Conservation (phyloP, 2,888 invertebrate species). For the Deilephila porcellus region DNA sequence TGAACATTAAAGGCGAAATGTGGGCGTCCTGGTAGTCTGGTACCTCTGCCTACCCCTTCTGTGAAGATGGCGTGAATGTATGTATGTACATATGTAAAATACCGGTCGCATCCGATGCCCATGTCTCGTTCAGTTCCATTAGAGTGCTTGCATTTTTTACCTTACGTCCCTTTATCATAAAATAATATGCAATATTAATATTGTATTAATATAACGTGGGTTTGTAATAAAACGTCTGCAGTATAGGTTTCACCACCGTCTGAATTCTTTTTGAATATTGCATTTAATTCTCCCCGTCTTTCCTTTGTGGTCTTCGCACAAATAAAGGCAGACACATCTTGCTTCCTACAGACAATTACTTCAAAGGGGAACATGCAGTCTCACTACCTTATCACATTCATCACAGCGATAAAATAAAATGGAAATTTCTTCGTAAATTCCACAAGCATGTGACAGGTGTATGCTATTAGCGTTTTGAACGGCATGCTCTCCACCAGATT, state of each 20-base stretch:
- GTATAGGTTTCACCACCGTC: neutral
- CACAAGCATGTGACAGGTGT: conserved; percentile 39
- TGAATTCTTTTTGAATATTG: conserved; percentile 5
- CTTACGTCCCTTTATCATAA: no score
- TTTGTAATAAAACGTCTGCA: neutral
- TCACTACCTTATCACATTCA: conserved; percentile 24
- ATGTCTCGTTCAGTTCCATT: no score
- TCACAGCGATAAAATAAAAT: conserved; percentile 32
- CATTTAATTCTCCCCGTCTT: neutral
- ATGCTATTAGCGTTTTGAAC: conserved; percentile 40
- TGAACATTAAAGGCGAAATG: no score
- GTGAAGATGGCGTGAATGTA: no score
- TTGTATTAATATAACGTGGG: no score
- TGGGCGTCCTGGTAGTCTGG: no score
- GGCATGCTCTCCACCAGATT: conserved; percentile 38
- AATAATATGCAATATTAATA: no score
- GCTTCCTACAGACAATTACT: conserved; percentile 12
- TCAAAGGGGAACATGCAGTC: conserved; percentile 11
- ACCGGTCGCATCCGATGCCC: no score
- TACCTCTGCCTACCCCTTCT: no score
- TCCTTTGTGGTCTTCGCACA: conserved; percentile 7
- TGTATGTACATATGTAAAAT: no score
- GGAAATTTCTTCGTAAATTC: conserved; percentile 31
- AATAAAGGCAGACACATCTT: conserved; percentile 20
- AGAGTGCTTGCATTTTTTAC: no score